Evolutionary conservation across 2,797 vertebrate species (phyloP).

Genomic region (Halcyon smyrnensis): DNA sequence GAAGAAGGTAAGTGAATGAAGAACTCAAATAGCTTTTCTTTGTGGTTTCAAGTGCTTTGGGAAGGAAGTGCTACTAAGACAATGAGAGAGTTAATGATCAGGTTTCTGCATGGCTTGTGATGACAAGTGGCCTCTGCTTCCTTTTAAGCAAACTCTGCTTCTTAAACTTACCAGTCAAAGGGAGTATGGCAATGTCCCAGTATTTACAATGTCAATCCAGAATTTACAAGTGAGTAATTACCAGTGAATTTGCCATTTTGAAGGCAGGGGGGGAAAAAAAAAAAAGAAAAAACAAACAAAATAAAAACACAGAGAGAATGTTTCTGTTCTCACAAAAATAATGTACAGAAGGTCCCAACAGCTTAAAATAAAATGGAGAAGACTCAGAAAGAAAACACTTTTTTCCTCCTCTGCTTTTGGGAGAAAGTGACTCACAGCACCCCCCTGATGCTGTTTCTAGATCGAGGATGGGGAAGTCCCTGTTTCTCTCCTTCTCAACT

Average conservation of each 20-base stretch:
- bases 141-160: background rate
- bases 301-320: background rate
- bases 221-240: constrained; percentile 14
- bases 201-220: background rate
- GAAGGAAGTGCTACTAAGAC: background rate
- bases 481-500: background rate
- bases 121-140: background rate
- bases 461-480: background rate
- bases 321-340: background rate
- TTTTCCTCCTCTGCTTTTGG: background rate
- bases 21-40: background rate
- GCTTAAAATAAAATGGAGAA: background rate
- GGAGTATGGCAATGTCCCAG: background rate
- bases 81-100: background rate
- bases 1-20: background rate
- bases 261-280: background rate
- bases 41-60: background rate
- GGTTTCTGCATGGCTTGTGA: constrained; percentile 10
- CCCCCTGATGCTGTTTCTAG: background rate
- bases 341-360: background rate
- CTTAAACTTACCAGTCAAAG: background rate
- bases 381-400: background rate
- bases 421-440: background rate
- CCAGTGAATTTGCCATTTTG: background rate
- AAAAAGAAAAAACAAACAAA: background rate